Conservation (phyloP, 2,888 invertebrate species). For the Stratiomys singularior region DNA sequence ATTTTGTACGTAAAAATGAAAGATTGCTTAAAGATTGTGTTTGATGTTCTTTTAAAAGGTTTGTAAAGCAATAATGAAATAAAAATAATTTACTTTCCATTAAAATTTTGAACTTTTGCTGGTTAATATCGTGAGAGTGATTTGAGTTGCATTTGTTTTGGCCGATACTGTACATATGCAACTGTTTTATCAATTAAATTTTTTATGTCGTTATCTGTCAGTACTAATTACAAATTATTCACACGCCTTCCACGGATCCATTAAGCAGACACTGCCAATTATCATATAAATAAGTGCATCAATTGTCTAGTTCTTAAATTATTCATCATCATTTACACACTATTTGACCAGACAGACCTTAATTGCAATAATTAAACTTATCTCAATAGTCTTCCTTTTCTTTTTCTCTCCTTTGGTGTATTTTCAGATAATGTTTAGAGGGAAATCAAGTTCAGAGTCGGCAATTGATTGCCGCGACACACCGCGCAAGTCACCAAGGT, state of each 20-base stretch:
- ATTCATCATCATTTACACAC: background rate
- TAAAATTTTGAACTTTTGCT: no score
- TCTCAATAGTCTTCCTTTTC: background rate
- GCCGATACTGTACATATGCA: no score
- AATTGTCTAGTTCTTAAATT: no score
- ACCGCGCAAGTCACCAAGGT: constrained; percentile 54
- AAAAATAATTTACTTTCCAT: no score
- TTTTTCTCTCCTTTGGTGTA: constrained; percentile 10
- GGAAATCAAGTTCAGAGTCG: constrained; percentile 55
- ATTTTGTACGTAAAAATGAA: no score
- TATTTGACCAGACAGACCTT: background rate
- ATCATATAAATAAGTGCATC: background rate
- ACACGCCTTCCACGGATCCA: background rate
- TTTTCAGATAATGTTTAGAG: constrained; percentile 54
- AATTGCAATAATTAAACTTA: background rate
- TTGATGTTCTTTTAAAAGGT: no score
- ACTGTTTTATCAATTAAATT: no score
- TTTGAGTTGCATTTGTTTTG: no score
- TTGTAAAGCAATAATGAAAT: no score
- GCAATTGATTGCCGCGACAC: constrained; percentile 54
- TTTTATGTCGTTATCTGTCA: background rate
- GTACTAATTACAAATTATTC: background rate
- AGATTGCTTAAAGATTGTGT: no score
- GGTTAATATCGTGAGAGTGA: no score
- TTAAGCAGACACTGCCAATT: no score